Conservation (phyloP, 2,113 vertebrate species). For the Arvicanthis niloticus region DNA sequence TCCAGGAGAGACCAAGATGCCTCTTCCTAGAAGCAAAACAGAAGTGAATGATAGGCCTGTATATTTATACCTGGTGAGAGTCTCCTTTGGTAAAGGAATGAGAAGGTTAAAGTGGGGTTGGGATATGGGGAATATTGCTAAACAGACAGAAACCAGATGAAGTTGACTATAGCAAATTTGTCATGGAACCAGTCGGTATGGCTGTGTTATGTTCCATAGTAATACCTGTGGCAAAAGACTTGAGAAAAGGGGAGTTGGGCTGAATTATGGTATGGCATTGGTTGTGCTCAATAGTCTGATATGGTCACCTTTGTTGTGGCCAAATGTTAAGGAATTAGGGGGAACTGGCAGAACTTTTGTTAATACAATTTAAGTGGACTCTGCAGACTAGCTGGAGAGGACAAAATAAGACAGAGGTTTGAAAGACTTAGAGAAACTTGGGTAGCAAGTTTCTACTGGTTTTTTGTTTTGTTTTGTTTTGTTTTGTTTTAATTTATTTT, state of each 20-base stretch:
- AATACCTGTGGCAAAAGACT: slow-evolving; percentile 49
- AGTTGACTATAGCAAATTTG: neutral
- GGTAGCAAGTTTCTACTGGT: neutral
- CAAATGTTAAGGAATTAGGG: slow-evolving; percentile 42
- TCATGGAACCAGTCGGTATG: neutral
- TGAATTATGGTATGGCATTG: slow-evolving; percentile 12
- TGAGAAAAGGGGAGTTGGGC: slow-evolving; percentile 17
- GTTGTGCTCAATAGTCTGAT: slow-evolving; percentile 14
- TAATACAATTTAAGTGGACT: slow-evolving; percentile 21
- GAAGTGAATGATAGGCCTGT: neutral
- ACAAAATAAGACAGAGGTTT: neutral
- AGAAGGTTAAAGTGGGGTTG: neutral
- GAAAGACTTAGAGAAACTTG: neutral
- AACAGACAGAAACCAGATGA: slow-evolving; percentile 7
- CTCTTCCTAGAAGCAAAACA: neutral
- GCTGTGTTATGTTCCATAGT: slow-evolving; percentile 25
- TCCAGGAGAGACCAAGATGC: neutral
- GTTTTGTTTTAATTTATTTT: no score
- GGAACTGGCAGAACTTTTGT: neutral
- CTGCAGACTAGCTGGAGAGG: neutral
- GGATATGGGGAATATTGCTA: neutral
- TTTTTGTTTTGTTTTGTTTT: no score
- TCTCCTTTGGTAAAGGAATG: neutral
- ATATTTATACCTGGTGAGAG: neutral
- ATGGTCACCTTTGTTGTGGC: neutral